These are phyloP conservation scores for Zaprionus ornatus DNA, from an alignment of 1,140 invertebrate species.

Conservation along the genomic window DNA sequence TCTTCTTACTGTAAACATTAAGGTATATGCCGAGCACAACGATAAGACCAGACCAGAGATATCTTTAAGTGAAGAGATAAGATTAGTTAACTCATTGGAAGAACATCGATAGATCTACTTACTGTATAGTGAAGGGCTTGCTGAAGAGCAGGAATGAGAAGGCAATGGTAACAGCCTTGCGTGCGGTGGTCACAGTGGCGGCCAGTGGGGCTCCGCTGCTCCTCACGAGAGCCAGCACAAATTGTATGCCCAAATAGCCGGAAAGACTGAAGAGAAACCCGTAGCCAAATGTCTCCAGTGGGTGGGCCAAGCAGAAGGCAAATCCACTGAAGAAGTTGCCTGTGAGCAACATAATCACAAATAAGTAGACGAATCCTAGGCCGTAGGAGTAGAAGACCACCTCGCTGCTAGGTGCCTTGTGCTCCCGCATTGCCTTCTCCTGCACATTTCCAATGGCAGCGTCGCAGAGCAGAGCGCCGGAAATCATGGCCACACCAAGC, in stretches of 20 bases:
- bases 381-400: conserved; percentile 97
- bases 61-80: conserved; percentile 86
- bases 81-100: neutral
- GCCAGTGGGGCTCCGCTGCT: conserved; percentile 95
- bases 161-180: conserved; percentile 96
- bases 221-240: conserved; percentile 94
- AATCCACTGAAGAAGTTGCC: conserved; percentile 91
- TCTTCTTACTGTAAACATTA: conserved; percentile 93
- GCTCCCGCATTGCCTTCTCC: conserved; percentile 95
- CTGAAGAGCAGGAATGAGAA: conserved; percentile 96
- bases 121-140: conserved; percentile 97
- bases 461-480: conserved; percentile 94
- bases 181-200: conserved; percentile 94
- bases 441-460: conserved; percentile 98
- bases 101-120: conserved; percentile 84
- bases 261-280: conserved; percentile 93
- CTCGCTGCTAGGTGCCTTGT: conserved; percentile 93
- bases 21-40: conserved; percentile 96
- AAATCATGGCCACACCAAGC: conserved; percentile 94
- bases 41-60: conserved; percentile 94
- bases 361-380: conserved; percentile 93
- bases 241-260: conserved; percentile 96
- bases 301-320: conserved; percentile 90
- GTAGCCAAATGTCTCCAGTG: conserved; percentile 92
- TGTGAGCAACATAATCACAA: conserved; percentile 89